Conservation (phyloP, 64 coral and sea anemone species). For the Stichodactyla mertensii region DNA sequence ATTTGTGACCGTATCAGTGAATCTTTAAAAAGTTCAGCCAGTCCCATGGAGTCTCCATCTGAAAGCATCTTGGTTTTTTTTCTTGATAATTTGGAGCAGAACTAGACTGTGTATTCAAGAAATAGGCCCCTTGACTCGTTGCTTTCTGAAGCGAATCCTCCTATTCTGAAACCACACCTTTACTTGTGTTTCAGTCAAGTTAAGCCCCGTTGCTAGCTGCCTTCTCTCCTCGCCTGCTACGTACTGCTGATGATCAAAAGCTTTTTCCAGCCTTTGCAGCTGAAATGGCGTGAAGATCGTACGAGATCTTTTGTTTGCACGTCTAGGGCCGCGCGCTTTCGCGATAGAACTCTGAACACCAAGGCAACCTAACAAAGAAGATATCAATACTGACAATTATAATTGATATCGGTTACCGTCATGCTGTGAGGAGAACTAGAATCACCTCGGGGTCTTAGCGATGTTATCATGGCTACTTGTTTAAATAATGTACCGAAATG, state of each 20-base stretch:
- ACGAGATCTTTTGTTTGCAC: conserved; percentile 21
- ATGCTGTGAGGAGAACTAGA: background rate
- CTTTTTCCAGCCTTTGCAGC: conserved; percentile 42
- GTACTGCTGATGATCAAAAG: conserved; percentile 46
- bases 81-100: no score
- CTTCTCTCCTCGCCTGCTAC: conserved; percentile 51
- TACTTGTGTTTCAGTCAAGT: conserved; percentile 52
- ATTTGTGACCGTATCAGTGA: no score
- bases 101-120: background rate
- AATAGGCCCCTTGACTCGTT: background rate
- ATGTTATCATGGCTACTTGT: no score
- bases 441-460: no score
- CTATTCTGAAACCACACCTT: conserved; percentile 71
- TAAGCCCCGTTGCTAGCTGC: conserved; percentile 9
- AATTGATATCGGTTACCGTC: background rate
- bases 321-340: conserved; percentile 3
- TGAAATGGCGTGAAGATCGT: conserved; percentile 60
- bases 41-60: no score
- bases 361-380: background rate
- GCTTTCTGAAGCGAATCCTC: conserved; percentile 47
- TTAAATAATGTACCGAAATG: background rate
- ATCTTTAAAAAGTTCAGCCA: no score
- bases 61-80: no score
- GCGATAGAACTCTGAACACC: background rate
- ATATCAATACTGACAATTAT: no score